phyloP scores from a whole-genome alignment of 2,797 vertebrate species.

The Dipus sagitta region DNA sequence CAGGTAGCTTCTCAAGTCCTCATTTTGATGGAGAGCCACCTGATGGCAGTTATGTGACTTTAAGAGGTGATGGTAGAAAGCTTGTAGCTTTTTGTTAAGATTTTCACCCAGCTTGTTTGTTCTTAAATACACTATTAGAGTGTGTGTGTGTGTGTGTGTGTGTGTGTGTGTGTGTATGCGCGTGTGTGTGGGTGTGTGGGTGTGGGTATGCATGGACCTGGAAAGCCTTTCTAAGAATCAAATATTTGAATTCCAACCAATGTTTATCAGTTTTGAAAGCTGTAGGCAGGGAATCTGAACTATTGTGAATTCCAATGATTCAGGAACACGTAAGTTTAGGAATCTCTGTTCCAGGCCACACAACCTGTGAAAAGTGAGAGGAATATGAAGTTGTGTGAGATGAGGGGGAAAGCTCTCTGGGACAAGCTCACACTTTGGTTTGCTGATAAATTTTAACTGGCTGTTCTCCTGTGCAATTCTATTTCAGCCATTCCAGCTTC shows the following conservation, averaged over 20 bases:
- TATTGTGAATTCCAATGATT: background rate
- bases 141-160: background rate
- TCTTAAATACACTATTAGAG: slow-evolving; percentile 9
- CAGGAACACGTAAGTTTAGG: background rate
- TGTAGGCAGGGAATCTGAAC: background rate
- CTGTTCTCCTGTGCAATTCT: background rate
- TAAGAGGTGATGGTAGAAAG: background rate
- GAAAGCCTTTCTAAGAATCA: slow-evolving; percentile 40
- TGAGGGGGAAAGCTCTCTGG: background rate
- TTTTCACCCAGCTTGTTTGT: background rate
- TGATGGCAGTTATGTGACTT: background rate
- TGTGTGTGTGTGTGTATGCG: background rate
- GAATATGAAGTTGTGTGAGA: background rate
- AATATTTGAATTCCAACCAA: background rate
- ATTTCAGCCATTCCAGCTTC: background rate
- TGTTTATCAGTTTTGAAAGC: background rate
- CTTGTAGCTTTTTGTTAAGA: background rate
- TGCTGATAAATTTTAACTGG: background rate
- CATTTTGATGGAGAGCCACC: background rate
- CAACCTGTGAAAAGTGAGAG: background rate
- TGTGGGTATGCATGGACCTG: background rate
- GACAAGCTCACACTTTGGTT: background rate
- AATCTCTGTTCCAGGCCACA: background rate
- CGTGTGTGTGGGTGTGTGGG: background rate
- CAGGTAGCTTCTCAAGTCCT: background rate